Base-by-base conservation (phyloP, 2,113 vertebrate genomes). In the Toxostoma redivivum region DNA sequence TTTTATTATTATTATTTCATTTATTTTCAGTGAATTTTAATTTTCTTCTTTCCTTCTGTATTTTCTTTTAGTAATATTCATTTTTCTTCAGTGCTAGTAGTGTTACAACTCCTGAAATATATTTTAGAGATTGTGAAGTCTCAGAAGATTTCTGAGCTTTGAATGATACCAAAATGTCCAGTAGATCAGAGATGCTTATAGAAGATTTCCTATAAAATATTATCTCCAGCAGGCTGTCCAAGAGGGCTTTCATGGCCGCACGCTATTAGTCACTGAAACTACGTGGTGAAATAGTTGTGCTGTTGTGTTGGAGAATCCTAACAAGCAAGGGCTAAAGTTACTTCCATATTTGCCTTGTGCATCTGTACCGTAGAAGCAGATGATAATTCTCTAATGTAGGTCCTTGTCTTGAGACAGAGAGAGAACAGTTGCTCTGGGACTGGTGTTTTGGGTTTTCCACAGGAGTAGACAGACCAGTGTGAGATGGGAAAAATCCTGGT, bases 381-480 rank as follows among this genome's bases (percentile, higher is more conserved):
- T 47, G 11, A 27, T 47, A 37, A 45, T 69, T 78, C 27, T 57
- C 16, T 53, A 57, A 23, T 8, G 6, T 31, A 28, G 65, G 14
- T 22, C 8, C 16, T 81, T 74, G 11, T 53, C 17, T 42, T 47
- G 61, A 61, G 37, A 40, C n/a, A 54, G 66, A 53, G 51, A 57
- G 20, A 13, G 21, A 65, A 8, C 17, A 56, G 22, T 18, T 78
- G 33, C 35, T 79, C 10, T 71, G 60, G 16, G 16, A 18, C 25
- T 37, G 25, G 15, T 90, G 42, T n/a, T 88, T 67, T 78, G 22
- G 1, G 30, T 81, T 88, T 79, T 54, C 62, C 64, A 0, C 9
- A n/a, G 15, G 7, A 15, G 4, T 64, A 35, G 44, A 44, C 4
- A n/a, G 58, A 42, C 0, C 0, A 50, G 0, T 20, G 15, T 33